A percentile compares a stretch with the other conserved stretches of the same genome.
phyloP scores from a whole-genome alignment of 2,113 vertebrate species.

The Otus sunia region DNA sequence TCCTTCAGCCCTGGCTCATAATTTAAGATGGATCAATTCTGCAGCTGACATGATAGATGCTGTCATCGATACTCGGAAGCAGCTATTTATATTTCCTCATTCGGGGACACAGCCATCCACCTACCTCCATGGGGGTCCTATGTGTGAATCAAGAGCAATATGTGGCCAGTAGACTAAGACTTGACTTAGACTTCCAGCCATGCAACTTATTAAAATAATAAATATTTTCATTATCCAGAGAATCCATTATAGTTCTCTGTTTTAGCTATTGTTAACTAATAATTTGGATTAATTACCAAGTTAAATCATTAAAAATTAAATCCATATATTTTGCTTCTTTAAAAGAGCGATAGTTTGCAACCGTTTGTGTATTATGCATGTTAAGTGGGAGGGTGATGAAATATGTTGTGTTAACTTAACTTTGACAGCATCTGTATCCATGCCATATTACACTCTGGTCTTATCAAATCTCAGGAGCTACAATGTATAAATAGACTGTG shows the following conservation, averaged over 20 bases:
- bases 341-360: slow-evolving; percentile 49
- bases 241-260: slow-evolving; percentile 42
- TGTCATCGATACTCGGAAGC: slow-evolving; percentile 51
- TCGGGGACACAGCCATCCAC: neutral
- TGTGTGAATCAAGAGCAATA: slow-evolving; percentile 19
- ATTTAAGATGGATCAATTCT: slow-evolving; percentile 59
- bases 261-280: slow-evolving; percentile 63
- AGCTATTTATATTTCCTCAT: slow-evolving; percentile 38
- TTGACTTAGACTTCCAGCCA: slow-evolving; percentile 64
- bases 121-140: neutral
- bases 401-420: slow-evolving; percentile 56
- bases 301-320: slow-evolving; percentile 57
- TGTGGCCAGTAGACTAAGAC: slow-evolving; percentile 29
- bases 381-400: slow-evolving; percentile 58
- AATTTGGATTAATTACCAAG: slow-evolving; percentile 58
- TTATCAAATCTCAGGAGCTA: slow-evolving; percentile 57
- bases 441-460: slow-evolving; percentile 39
- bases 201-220: slow-evolving; percentile 69
- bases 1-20: slow-evolving; percentile 38
- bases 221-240: slow-evolving; percentile 56
- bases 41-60: slow-evolving; percentile 59
- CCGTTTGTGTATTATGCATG: slow-evolving; percentile 25
- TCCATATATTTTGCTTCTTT: slow-evolving; percentile 54
- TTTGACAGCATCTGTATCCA: slow-evolving; percentile 61
- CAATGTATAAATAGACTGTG: slow-evolving; percentile 38